A percentile compares a stretch with the other conserved stretches of the same genome.
These are phyloP conservation scores for Cryptotermes secundus DNA, from an alignment of 1,140 invertebrate species.

Conservation along the genomic window DNA sequence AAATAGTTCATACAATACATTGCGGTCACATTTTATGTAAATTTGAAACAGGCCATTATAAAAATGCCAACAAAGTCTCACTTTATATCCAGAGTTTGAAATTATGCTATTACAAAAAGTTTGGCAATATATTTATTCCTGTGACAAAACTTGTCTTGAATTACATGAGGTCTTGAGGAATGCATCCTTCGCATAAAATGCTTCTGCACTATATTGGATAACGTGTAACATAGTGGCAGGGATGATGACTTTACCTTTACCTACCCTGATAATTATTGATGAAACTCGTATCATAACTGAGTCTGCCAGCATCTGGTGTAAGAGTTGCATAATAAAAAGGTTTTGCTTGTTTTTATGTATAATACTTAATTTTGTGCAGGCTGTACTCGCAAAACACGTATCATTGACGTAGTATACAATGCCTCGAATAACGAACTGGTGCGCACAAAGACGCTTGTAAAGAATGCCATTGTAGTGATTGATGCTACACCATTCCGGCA, in stretches of 20 bases:
- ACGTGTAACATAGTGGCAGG: conserved; percentile 24
- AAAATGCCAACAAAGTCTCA: too few species aligned
- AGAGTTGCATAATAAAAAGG: too few species aligned
- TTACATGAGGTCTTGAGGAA: too few species aligned
- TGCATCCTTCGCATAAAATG: too few species aligned
- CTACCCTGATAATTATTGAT: conserved; percentile 30
- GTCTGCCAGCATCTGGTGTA: not conserved
- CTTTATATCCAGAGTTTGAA: too few species aligned
- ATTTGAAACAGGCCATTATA: too few species aligned
- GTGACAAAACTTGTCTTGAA: too few species aligned
- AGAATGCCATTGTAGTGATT: conserved; percentile 96
- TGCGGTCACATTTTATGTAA: too few species aligned
- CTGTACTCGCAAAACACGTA: conserved; percentile 90
- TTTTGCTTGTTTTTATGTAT: too few species aligned
- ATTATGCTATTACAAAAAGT: too few species aligned
- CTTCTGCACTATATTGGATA: not conserved
- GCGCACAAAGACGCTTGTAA: conserved; percentile 98
- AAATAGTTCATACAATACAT: too few species aligned
- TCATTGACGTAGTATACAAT: conserved; percentile 99
- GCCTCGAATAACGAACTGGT: conserved; percentile 99
- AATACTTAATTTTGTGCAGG: conserved; percentile 49
- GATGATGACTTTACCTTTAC: conserved; percentile 35
- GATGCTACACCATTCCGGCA: conserved; percentile 98
- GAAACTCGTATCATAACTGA: not conserved
- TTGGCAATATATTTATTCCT: too few species aligned